Evolutionary conservation across 2,113 vertebrate species (phyloP).

Genomic region (Engraulis encrasicolus): DNA sequence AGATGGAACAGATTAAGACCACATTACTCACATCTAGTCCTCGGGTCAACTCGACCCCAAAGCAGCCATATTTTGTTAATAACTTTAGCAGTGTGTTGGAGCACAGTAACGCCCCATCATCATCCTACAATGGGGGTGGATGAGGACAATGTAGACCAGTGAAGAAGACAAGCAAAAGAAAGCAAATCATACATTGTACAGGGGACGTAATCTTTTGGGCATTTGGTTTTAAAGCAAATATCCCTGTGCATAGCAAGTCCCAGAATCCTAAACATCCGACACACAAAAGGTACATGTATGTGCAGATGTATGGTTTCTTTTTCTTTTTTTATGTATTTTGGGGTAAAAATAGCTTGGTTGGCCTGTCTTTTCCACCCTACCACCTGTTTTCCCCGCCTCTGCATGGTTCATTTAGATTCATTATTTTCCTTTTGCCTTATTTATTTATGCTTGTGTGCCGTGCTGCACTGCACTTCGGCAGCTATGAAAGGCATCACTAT

Average conservation of each 20-base stretch:
- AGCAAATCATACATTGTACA: not conserved
- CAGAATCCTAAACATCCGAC: conserved; percentile 20
- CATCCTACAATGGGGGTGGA: too few species aligned
- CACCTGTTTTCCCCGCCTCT: conserved; percentile 21
- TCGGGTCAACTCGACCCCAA: not conserved
- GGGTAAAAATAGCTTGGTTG: conserved; percentile 21
- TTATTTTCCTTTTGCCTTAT: conserved; percentile 42
- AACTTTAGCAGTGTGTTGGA: too few species aligned
- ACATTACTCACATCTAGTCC: not conserved
- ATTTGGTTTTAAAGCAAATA: not conserved
- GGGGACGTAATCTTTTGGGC: too few species aligned
- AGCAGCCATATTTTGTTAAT: not conserved
- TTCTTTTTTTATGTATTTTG: not conserved
- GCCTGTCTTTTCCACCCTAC: conserved; percentile 30
- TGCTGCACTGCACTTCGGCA: conserved; percentile 13
- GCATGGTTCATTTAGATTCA: conserved; percentile 34
- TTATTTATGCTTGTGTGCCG: conserved; percentile 35
- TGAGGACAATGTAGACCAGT: too few species aligned
- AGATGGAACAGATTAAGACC: not conserved
- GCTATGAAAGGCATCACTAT: conserved; percentile 47
- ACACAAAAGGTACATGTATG: not conserved
- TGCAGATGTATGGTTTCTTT: conserved; percentile 20
- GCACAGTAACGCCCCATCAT: too few species aligned
- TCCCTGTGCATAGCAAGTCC: not conserved
- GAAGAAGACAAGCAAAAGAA: too few species aligned